Evolutionary conservation across 2,797 vertebrate species (phyloP).

Genomic region (Tragelaphus oryx): DNA sequence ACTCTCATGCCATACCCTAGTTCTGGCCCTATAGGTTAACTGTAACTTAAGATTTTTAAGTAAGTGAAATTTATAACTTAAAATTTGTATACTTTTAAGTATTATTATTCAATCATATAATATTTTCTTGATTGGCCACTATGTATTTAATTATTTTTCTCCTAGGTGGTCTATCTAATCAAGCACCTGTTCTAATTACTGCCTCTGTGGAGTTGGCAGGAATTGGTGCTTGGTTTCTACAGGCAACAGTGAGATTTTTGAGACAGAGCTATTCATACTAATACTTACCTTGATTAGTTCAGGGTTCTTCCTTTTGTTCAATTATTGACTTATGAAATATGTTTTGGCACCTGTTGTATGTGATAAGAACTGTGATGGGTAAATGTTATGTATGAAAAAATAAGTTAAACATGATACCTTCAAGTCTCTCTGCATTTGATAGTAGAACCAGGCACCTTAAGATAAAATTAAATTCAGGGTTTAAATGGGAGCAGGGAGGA

Average conservation of each 20-base stretch:
- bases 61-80: not conserved
- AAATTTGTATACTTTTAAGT: not conserved
- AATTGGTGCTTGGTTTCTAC: not conserved
- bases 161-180: not conserved
- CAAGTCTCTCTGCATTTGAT: not conserved
- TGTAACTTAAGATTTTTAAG: not conserved
- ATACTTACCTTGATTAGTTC: not conserved
- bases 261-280: not conserved
- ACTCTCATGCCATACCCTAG: not conserved
- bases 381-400: not conserved
- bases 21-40: not conserved
- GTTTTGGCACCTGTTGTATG: not conserved
- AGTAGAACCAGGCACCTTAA: not conserved
- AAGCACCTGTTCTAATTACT: not conserved
- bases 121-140: not conserved
- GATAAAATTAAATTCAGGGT: not conserved
- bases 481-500: not conserved
- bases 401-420: not conserved
- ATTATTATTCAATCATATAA: not conserved
- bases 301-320: not conserved
- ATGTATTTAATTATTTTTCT: not conserved
- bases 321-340: not conserved
- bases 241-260: not conserved
- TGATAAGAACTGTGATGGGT: not conserved
- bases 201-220: accelerated